These are phyloP conservation scores for Vicugna pacos DNA, from an alignment of 2,113 vertebrate species.

Conservation along the genomic window DNA sequence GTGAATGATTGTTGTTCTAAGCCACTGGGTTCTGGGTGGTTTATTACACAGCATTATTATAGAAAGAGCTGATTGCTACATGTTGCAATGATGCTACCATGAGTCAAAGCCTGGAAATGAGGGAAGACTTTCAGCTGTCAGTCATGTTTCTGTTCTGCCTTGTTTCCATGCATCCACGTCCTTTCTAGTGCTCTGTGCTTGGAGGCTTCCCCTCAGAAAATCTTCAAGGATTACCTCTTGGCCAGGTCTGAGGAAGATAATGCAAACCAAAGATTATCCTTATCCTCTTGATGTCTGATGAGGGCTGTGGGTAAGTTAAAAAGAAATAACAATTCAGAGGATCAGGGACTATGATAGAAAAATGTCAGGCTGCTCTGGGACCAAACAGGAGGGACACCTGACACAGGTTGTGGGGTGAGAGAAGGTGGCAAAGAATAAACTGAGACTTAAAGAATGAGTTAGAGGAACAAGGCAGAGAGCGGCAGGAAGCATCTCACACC, in stretches of 20 bases:
- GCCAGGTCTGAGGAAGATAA: not conserved
- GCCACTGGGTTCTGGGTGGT: not conserved
- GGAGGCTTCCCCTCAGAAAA: not conserved
- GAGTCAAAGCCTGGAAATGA: not conserved
- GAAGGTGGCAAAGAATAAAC: not conserved
- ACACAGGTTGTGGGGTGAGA: not conserved
- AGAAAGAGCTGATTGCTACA: not conserved
- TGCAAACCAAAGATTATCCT: not conserved
- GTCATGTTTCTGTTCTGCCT: too few species aligned
- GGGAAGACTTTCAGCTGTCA: not conserved
- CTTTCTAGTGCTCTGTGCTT: not conserved
- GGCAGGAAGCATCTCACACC: fast-evolving
- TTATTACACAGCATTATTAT: not conserved
- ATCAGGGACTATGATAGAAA: not conserved
- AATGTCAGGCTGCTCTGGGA: not conserved
- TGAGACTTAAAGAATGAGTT: not conserved
- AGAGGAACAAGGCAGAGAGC: fast-evolving
- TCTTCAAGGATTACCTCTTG: not conserved
- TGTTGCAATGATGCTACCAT: too few species aligned
- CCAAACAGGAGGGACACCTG: not conserved
- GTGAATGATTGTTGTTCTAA: not conserved
- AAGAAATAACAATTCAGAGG: not conserved
- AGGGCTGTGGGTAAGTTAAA: not conserved
- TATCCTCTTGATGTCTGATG: not conserved
- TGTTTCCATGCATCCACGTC: not conserved